Evolutionary conservation across 2,888 invertebrate genomes (phyloP).

Genomic region (Macrosiphum euphorbiae): DNA sequence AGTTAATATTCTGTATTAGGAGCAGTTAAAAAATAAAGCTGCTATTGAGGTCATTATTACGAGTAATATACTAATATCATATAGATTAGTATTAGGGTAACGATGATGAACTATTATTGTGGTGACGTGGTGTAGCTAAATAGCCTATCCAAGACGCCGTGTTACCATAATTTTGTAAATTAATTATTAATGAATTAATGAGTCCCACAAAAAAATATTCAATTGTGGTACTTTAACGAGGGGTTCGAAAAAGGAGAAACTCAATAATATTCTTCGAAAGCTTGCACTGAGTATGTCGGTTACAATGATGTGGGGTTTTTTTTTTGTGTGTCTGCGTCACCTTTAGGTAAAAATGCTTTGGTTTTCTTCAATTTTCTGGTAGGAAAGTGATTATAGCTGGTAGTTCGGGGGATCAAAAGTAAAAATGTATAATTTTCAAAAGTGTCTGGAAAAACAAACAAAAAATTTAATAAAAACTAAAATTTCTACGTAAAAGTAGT

Average conservation of each 20-base stretch:
- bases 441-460: no score
- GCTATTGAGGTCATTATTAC: neutral
- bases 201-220: neutral
- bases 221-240: neutral
- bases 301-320: no score
- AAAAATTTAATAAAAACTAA: no score
- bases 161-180: neutral
- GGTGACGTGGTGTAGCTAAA: neutral
- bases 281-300: neutral
- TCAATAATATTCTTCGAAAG: neutral
- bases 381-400: no score
- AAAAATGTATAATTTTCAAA: no score
- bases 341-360: no score
- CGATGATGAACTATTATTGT: neutral
- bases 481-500: no score
- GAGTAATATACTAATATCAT: neutral
- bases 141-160: slow-evolving; percentile 9
- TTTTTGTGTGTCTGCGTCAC: no score
- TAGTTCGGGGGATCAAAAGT: no score
- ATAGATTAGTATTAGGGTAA: neutral
- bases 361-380: no score
- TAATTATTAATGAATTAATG: neutral
- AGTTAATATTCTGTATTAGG: neutral
- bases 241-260: neutral
- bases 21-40: neutral